Conservation (phyloP, 2,113 vertebrate species). For the Dryoscopus gambensis region DNA sequence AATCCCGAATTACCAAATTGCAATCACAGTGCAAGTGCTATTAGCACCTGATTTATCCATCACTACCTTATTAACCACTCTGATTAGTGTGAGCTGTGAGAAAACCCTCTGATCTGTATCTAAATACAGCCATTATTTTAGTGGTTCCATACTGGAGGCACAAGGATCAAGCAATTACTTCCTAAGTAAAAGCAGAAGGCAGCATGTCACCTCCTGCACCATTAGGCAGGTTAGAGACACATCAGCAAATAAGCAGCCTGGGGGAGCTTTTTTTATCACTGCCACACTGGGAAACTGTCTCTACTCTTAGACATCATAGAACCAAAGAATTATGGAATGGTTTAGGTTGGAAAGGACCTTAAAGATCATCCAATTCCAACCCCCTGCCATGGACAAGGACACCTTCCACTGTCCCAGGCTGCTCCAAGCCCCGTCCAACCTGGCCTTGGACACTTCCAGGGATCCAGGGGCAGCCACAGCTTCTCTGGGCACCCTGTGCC, state of each 20-base stretch:
- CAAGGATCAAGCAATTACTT: background rate
- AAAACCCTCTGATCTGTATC: background rate
- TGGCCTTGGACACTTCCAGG: background rate
- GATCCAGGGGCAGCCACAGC: background rate
- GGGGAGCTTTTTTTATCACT: background rate
- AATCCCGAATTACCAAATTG: background rate
- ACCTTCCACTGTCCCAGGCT: rapidly evolving
- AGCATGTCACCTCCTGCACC: background rate
- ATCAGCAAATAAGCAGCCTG: background rate
- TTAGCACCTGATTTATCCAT: background rate
- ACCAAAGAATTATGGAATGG: background rate
- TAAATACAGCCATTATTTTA: background rate
- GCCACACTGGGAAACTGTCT: rapidly evolving
- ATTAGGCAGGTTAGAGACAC: background rate
- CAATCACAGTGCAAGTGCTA: background rate
- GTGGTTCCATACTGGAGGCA: background rate
- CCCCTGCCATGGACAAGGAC: background rate
- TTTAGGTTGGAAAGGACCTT: background rate
- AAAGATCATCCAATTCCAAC: background rate
- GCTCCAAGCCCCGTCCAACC: rapidly evolving
- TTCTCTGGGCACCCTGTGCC: background rate
- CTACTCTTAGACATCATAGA: background rate
- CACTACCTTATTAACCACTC: background rate
- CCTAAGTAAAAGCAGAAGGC: background rate
- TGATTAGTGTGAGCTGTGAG: background rate